Conservation (phyloP, 2,113 vertebrate genomes). For the Ariopsis seemanni region DNA sequence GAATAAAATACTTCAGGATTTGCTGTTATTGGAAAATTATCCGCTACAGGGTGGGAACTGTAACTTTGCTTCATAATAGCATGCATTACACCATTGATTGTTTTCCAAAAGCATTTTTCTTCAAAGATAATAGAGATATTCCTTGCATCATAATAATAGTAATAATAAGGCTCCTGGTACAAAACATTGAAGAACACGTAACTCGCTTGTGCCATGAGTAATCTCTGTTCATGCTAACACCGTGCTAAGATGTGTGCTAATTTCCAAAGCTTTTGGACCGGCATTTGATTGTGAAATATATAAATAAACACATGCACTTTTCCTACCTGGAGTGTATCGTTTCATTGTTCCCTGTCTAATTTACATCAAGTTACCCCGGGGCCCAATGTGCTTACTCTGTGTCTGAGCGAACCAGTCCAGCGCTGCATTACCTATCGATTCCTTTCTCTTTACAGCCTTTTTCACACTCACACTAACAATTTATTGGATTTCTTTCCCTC, state of each 20-base stretch:
- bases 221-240: not conserved
- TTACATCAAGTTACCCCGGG: slow-evolving; percentile 48
- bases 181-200: not conserved
- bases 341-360: slow-evolving; percentile 58
- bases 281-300: slow-evolving; percentile 59
- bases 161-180: not conserved
- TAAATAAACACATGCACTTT: slow-evolving; percentile 62
- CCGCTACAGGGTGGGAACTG: too few species aligned
- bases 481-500: slow-evolving; percentile 40
- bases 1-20: too few species aligned
- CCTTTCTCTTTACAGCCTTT: slow-evolving; percentile 26
- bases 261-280: too few species aligned
- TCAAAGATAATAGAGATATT: too few species aligned
- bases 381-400: slow-evolving; percentile 44
- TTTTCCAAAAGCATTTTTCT: too few species aligned
- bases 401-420: slow-evolving; percentile 24
- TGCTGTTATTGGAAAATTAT: too few species aligned
- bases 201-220: not conserved
- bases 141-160: not conserved
- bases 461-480: slow-evolving; percentile 40
- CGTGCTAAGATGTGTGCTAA: not conserved
- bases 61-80: too few species aligned
- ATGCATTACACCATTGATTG: too few species aligned
- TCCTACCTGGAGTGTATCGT: slow-evolving; percentile 50
- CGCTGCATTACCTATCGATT: slow-evolving; percentile 32